phyloP scores from a whole-genome alignment of 2,888 invertebrate genomes.

The Aporophyla nigra region DNA sequence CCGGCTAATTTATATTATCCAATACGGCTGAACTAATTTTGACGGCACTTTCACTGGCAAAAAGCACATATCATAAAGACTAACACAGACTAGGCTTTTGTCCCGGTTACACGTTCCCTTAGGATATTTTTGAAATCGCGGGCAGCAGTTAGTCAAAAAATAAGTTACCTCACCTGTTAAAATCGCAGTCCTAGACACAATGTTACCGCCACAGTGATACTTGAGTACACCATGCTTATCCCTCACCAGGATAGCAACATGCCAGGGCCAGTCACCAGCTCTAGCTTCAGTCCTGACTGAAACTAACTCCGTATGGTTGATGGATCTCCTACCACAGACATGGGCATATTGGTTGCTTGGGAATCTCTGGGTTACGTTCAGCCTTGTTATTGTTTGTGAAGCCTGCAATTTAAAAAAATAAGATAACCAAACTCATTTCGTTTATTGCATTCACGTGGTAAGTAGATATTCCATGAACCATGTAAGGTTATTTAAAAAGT shows the following conservation, averaged over 20 bases:
- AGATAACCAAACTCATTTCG: neutral
- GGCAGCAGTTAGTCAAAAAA: neutral
- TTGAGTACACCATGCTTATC: conserved; percentile 59
- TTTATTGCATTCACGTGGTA: neutral
- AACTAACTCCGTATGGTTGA: conserved; percentile 81
- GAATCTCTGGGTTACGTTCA: conserved; percentile 71
- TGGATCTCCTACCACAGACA: conserved; percentile 81
- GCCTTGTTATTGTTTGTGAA: conserved; percentile 72
- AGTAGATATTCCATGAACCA: neutral
- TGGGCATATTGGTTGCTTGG: conserved; percentile 71
- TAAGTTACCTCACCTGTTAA: conserved; percentile 78
- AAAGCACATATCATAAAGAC: no score
- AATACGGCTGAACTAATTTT: no score
- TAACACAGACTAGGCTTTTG: no score
- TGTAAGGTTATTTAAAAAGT: neutral
- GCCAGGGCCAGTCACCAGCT: conserved; percentile 88
- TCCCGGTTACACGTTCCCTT: no score
- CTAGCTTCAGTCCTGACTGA: conserved; percentile 79
- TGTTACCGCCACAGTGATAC: conserved; percentile 85
- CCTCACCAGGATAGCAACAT: conserved; percentile 81
- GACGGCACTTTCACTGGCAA: no score
- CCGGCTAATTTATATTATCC: no score
- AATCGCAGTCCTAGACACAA: conserved; percentile 85
- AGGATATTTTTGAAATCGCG: no score
- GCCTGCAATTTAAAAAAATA: conserved; percentile 68